Conservation (phyloP, 30 jellyfish, hydroid and myxozoan genomes). For the Aurelia coerulea region DNA sequence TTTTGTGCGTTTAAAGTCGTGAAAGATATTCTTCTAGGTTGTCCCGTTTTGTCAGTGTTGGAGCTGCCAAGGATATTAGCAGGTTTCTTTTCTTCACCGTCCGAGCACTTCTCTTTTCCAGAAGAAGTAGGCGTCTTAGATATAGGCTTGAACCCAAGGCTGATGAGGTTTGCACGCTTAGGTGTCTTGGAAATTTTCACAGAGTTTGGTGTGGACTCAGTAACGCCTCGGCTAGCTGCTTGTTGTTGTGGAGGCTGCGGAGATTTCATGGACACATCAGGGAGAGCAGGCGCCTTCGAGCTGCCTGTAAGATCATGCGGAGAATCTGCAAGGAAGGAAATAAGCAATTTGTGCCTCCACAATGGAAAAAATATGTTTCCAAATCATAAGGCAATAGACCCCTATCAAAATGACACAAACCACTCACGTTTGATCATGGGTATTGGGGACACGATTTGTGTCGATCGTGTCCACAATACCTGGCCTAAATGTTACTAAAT, state of each 20-base stretch:
- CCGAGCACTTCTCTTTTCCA: neutral
- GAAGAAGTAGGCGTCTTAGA: conserved; percentile 53
- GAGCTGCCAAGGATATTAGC: neutral
- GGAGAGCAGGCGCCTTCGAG: too few species aligned
- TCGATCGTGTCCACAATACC: too few species aligned
- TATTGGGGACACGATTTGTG: too few species aligned
- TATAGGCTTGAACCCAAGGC: conserved; percentile 63
- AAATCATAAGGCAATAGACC: too few species aligned
- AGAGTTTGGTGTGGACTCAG: neutral
- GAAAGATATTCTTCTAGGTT: conserved; percentile 15
- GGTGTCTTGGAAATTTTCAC: conserved; percentile 54
- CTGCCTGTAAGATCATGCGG: too few species aligned
- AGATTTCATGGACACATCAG: conserved; percentile 5
- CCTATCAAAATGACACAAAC: too few species aligned
- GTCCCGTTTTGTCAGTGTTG: neutral
- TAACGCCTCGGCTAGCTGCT: neutral
- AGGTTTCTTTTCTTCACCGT: neutral
- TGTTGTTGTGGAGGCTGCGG: conserved; percentile 4
- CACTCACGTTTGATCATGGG: too few species aligned
- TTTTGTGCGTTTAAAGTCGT: neutral
- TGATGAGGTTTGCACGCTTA: conserved; percentile 73
- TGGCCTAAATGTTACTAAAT: too few species aligned
- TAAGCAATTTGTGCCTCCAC: too few species aligned
- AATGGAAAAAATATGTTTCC: too few species aligned
- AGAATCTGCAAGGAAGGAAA: too few species aligned